Conservation (phyloP, 2,797 vertebrate species). For the Eulemur albifrons region DNA sequence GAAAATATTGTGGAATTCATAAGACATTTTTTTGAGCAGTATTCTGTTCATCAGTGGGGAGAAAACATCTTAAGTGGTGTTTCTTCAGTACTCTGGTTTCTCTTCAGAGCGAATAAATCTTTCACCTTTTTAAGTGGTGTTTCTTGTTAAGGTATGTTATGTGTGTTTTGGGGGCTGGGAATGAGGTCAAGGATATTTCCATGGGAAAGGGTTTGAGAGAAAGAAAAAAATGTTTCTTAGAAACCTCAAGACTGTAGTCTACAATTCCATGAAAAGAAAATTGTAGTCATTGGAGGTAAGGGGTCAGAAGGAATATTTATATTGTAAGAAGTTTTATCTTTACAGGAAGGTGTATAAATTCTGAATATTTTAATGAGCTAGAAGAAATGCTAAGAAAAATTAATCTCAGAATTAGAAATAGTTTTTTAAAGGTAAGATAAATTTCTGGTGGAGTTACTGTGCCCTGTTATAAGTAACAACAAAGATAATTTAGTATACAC, state of each 20-base stretch:
- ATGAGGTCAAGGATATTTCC: not conserved
- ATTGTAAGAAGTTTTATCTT: constrained; percentile 12
- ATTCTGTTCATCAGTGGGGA: not conserved
- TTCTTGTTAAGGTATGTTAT: not conserved
- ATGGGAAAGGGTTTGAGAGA: not conserved
- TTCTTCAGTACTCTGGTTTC: not conserved
- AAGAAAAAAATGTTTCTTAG: not conserved
- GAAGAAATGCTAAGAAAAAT: constrained; percentile 1
- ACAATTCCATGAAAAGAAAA: constrained; percentile 41
- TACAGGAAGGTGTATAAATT: not conserved
- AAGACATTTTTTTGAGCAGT: not conserved
- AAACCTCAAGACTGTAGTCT: constrained; percentile 17
- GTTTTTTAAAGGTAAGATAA: not conserved
- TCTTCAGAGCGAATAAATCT: too few relatives aligned
- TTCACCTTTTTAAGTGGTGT: not conserved
- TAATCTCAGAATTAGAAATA: not conserved
- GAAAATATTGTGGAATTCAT: not conserved
- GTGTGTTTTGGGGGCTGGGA: not conserved
- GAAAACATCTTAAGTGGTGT: not conserved
- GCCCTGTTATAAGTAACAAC: not conserved
- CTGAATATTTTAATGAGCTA: not conserved
- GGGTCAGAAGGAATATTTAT: not conserved
- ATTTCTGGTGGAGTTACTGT: not conserved
- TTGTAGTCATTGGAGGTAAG: not conserved
- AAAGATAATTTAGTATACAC: not conserved